Conservation (phyloP, 53 echinoderm and acorn worm genomes). For the Astropecten irregularis region DNA sequence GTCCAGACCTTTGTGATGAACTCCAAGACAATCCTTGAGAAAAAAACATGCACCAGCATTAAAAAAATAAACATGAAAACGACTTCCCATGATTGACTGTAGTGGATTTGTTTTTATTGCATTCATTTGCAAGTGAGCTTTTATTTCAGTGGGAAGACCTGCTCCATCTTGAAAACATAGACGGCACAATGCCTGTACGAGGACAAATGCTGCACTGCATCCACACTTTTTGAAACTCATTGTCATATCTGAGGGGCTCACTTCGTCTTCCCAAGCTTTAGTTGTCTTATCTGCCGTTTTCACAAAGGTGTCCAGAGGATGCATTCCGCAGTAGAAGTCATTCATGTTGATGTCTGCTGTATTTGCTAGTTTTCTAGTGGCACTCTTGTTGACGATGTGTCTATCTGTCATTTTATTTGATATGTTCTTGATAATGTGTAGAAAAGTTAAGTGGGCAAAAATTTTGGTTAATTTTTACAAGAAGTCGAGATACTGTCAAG, state of each 20-base stretch:
- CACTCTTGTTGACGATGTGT: no score
- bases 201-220: background rate
- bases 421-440: slow-evolving; percentile 20
- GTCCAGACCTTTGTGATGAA: background rate
- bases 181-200: background rate
- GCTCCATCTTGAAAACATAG: slow-evolving; percentile 5
- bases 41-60: slow-evolving; percentile 14
- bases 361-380: background rate
- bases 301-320: slow-evolving; percentile 14
- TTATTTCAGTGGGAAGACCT: slow-evolving; percentile 1
- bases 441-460: no score
- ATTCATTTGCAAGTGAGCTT: slow-evolving; percentile 5
- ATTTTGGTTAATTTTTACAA: slow-evolving; percentile 1
- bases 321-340: slow-evolving; percentile 20
- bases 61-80: slow-evolving; percentile 20
- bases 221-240: no score
- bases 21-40: background rate
- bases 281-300: slow-evolving; percentile 3
- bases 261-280: background rate
- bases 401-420: no score
- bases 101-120: background rate
- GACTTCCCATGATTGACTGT: background rate
- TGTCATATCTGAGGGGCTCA: background rate
- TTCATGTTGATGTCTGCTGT: background rate
- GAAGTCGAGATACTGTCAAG: slow-evolving; percentile 9